phyloP scores from a whole-genome alignment of 1,140 invertebrate species.

The Danaus plexippus region DNA sequence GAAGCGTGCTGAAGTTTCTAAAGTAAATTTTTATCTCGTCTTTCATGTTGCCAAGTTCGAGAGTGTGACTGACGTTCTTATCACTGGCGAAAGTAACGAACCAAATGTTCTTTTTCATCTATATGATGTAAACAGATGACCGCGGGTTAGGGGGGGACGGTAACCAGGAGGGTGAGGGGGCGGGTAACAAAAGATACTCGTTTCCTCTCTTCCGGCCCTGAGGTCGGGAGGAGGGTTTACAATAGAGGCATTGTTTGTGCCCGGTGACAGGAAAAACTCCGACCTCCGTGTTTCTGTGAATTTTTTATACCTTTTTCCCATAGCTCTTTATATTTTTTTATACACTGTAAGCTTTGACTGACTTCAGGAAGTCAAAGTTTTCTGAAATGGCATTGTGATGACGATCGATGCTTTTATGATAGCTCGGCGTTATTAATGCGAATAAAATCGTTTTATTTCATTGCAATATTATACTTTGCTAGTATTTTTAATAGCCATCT shows the following conservation, averaged over 20 bases:
- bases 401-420: constrained; percentile 14
- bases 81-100: constrained; percentile 22
- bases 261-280: constrained; percentile 71
- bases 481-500: no score
- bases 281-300: constrained; percentile 70
- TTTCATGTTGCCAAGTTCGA: background rate
- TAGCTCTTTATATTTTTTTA: constrained; percentile 48
- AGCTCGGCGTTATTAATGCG: constrained; percentile 1
- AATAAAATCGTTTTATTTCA: no score
- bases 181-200: constrained; percentile 68
- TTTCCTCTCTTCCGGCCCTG: constrained; percentile 52
- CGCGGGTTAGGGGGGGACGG: constrained; percentile 60
- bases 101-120: constrained; percentile 49
- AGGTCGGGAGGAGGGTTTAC: constrained; percentile 33
- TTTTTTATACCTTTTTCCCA: constrained; percentile 63
- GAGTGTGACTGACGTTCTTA: constrained; percentile 17
- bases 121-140: constrained; percentile 66
- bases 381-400: constrained; percentile 26
- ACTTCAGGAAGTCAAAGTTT: constrained; percentile 55
- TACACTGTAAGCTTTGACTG: constrained; percentile 57
- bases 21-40: no score
- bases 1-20: no score
- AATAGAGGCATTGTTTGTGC: constrained; percentile 68
- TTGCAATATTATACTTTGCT: no score
- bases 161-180: constrained; percentile 38